Conservation (phyloP, 2,888 invertebrate genomes). For the Sericinus montela region DNA sequence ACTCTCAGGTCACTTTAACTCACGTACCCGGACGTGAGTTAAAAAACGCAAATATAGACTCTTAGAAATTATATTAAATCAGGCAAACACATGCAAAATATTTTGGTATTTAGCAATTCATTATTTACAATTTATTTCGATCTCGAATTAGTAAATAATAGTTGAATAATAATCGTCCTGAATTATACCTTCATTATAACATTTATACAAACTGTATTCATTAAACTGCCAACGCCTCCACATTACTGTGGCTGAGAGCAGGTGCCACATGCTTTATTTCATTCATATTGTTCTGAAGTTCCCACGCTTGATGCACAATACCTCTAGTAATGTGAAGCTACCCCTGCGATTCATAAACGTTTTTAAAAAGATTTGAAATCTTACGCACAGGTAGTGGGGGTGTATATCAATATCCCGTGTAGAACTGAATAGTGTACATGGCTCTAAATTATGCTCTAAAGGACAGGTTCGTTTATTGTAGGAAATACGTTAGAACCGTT, state of each 20-base stretch:
- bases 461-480: slow-evolving; percentile 22
- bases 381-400: slow-evolving; percentile 43
- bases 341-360: slow-evolving; percentile 54
- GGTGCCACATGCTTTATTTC: slow-evolving; percentile 48
- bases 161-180: slow-evolving; percentile 1
- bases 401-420: no score
- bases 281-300: slow-evolving; percentile 47
- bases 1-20: no score
- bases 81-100: no score
- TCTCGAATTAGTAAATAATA: no score
- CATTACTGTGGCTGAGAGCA: slow-evolving; percentile 40
- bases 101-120: no score
- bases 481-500: slow-evolving; percentile 60
- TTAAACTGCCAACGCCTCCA: slow-evolving; percentile 31
- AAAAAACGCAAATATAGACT: no score
- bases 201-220: neutral
- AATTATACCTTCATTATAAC: no score
- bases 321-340: slow-evolving; percentile 45
- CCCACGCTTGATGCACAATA: slow-evolving; percentile 58
- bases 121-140: no score
- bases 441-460: slow-evolving; percentile 5
- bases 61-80: no score
- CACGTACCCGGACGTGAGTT: no score
- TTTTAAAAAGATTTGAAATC: slow-evolving; percentile 56
- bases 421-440: no score